phyloP scores from a whole-genome alignment of 1,140 invertebrate species.

The Lepidurus apus region DNA sequence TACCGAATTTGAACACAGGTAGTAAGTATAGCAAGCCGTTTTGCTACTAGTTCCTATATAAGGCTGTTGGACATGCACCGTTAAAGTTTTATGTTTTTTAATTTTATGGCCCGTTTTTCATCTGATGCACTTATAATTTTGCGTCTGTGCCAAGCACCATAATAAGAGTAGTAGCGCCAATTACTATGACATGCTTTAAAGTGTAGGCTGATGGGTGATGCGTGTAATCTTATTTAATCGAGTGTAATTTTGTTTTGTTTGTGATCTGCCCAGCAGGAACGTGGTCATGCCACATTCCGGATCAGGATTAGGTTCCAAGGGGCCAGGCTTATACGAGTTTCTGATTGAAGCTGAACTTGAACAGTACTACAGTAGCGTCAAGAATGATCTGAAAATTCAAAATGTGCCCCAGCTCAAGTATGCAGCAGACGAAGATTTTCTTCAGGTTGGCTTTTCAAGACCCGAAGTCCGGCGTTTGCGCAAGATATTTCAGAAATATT shows the following conservation, averaged over 20 bases:
- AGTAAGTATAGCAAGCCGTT: neutral
- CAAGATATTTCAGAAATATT: constrained; percentile 89
- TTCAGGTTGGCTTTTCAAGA: constrained; percentile 86
- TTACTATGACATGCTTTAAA: too few species aligned
- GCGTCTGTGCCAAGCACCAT: too few species aligned
- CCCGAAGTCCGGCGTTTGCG: constrained; percentile 89
- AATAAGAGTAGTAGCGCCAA: too few species aligned
- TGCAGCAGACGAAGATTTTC: constrained; percentile 85
- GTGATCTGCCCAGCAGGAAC: neutral
- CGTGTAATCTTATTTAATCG: too few species aligned
- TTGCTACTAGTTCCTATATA: neutral
- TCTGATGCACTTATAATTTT: too few species aligned
- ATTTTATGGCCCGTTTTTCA: too few species aligned
- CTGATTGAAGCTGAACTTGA: constrained; percentile 82
- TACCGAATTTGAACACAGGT: neutral
- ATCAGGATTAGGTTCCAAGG: constrained; percentile 40
- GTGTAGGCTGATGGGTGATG: too few species aligned
- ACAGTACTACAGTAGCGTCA: constrained; percentile 72
- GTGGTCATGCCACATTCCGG: constrained; percentile 24
- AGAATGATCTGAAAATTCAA: constrained; percentile 54
- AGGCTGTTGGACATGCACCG: neutral
- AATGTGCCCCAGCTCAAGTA: constrained; percentile 88
- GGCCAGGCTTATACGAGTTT: constrained; percentile 79
- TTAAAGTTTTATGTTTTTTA: too few species aligned
- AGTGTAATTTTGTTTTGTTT: neutral